Evolutionary conservation across 2,888 invertebrate genomes (phyloP).

Genomic region (Cataglyphis livida): DNA sequence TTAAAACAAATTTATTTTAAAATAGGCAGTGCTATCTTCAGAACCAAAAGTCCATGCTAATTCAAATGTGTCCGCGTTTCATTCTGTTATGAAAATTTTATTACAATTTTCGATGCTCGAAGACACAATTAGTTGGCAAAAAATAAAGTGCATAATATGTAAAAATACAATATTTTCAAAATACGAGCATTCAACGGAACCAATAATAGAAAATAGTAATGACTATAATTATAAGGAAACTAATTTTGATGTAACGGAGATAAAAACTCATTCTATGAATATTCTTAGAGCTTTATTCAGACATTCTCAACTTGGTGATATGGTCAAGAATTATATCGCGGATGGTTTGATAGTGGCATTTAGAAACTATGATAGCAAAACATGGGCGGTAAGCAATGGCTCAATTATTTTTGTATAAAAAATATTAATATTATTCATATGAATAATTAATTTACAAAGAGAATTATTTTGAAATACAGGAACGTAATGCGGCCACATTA

Average conservation of each 20-base stretch:
- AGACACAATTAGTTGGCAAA: constrained; percentile 57
- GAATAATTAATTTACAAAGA: constrained; percentile 19
- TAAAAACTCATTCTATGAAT: constrained; percentile 93
- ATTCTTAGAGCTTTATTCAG: constrained; percentile 93
- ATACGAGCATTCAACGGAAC: constrained; percentile 54
- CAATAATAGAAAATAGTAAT: constrained; percentile 64
- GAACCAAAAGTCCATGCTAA: constrained; percentile 89
- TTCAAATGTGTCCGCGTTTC: constrained; percentile 82
- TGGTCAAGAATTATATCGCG: constrained; percentile 90
- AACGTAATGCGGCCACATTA: constrained; percentile 94
- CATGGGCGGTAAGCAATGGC: constrained; percentile 91
- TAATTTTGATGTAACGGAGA: constrained; percentile 83
- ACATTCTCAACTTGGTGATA: constrained; percentile 91
- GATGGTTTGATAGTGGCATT: constrained; percentile 91
- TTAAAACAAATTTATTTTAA: constrained; percentile 46
- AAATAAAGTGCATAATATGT: constrained; percentile 74
- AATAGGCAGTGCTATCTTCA: constrained; percentile 91
- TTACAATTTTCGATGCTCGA: constrained; percentile 77
- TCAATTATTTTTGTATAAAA: constrained; percentile 16
- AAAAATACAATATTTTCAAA: constrained; percentile 75
- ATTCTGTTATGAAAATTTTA: constrained; percentile 82
- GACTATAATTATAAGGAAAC: constrained; percentile 1
- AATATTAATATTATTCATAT: constrained; percentile 32
- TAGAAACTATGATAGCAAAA: constrained; percentile 90
- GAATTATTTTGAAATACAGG: constrained; percentile 85